Evolutionary conservation across 2,113 vertebrate species (phyloP), one percentile per base, ranked within the genome.

Genomic region (Passer montanus): DNA sequence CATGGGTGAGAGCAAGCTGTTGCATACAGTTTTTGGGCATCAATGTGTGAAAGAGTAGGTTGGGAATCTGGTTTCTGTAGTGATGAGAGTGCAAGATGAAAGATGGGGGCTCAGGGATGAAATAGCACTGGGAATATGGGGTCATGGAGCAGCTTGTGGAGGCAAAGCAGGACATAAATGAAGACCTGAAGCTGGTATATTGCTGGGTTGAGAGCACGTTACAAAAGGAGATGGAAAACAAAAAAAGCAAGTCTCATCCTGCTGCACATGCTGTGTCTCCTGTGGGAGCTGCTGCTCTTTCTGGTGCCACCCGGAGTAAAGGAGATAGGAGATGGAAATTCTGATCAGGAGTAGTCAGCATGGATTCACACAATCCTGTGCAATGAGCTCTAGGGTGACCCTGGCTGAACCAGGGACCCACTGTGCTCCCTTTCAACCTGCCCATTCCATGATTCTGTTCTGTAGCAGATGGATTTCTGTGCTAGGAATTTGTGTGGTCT

Each of bases 81-180:
- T 7, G 13, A 16, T 33, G 26, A 75, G 39, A 11, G 13, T 81
- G 19, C 55, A 62, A 28, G 12, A 56, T 78, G 56, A 35, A 66
- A 46, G 46, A 59, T 43, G 21, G 20, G 15, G 6, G 4, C 28
- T 58, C 0, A 0, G 28, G 55, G 10, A 10, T 62, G 26, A 60
- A 37, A 14, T 11, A 21, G 22, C 28, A 17, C 20, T 41, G 41
- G 28, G 37, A 91, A 17, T 78, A 46, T 0, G 0, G 35, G 2
- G 4, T 28, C 35, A 19, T 46, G 56, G 50, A 87, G 50, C 64
- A 81, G n/a, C 37, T 80, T 84, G 21, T 26, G n/a, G 59, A 87
- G 13, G 46, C 59, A 70, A 58, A 77, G 33, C 73, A 67, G 56
- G 52, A 72, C 31, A 35, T 43, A 66, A 87, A 10, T 81, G 55